phyloP scores from a whole-genome alignment of 2,113 vertebrate species.

The Puntigrus tetrazona region DNA sequence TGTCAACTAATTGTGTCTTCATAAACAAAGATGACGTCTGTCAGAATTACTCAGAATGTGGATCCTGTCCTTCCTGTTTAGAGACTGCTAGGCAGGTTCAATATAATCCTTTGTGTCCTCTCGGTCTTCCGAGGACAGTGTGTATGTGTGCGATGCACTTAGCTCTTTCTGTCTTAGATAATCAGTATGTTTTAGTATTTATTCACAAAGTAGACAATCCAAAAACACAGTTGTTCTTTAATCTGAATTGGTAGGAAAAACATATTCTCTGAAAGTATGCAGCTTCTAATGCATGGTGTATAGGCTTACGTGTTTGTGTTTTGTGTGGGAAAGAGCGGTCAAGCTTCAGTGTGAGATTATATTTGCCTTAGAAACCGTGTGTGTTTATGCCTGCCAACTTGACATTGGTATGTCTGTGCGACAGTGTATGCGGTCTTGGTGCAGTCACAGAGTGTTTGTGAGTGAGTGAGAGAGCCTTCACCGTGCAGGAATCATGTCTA shows the following conservation, averaged over 20 bases:
- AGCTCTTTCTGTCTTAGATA: background rate
- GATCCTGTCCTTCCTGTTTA: constrained; percentile 7
- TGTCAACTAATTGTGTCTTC: background rate
- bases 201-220: constrained; percentile 5
- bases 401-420: constrained; percentile 9
- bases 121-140: background rate
- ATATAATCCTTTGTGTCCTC: background rate
- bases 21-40: background rate
- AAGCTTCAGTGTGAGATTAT: constrained; percentile 4
- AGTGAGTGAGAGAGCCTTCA: background rate
- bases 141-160: background rate
- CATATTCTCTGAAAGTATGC: constrained; percentile 3
- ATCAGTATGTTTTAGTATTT: constrained; percentile 1
- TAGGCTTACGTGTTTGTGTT: background rate
- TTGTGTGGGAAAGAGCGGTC: background rate
- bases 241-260: constrained; percentile 6
- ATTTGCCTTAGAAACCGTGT: background rate
- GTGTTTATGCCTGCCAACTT: background rate
- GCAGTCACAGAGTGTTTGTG: constrained; percentile 5
- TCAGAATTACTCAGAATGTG: background rate
- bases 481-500: constrained; percentile 1
- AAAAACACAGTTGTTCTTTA: constrained; percentile 17
- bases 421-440: background rate
- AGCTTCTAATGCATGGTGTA: constrained; percentile 5
- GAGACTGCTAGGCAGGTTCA: background rate